A percentile compares a stretch with the other conserved stretches of the same genome.
Conservation (phyloP, 2,888 invertebrate species). For the Athalia cordata region DNA sequence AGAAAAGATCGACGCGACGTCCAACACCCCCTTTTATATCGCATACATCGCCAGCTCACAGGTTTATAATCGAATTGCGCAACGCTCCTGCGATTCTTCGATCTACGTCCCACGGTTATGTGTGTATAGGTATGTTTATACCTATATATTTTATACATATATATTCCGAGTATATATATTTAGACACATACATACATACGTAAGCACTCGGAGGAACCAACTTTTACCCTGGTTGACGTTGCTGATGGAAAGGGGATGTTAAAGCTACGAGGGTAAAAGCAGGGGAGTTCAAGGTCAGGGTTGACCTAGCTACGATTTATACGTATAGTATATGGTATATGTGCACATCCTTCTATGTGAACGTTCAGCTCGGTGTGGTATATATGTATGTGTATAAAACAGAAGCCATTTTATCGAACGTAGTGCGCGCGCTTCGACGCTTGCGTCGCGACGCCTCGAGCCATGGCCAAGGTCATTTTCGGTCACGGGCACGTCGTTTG, state of each 20-base stretch:
- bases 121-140: not conserved
- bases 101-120: not conserved
- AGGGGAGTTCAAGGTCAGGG: constrained; percentile 64
- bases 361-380: too few relatives aligned
- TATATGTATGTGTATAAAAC: not conserved
- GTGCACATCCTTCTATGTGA: too few relatives aligned
- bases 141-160: too few relatives aligned
- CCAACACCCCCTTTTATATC: not conserved
- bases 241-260: constrained; percentile 36
- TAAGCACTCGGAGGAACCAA: not conserved
- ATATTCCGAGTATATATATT: too few relatives aligned
- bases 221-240: constrained; percentile 24
- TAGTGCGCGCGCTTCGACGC: constrained; percentile 58
- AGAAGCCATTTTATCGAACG: constrained; percentile 58
- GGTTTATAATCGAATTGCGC: constrained; percentile 37
- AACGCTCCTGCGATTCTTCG: constrained; percentile 11
- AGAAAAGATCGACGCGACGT: not conserved
- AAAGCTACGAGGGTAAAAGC: constrained; percentile 37
- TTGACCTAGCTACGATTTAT: constrained; percentile 51
- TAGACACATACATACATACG: not conserved
- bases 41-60: not conserved
- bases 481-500: constrained; percentile 69
- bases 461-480: constrained; percentile 71
- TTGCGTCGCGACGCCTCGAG: constrained; percentile 51
- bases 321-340: not conserved